phyloP scores from a whole-genome alignment of 2,797 vertebrate genomes.

The Sciurus carolinensis region DNA sequence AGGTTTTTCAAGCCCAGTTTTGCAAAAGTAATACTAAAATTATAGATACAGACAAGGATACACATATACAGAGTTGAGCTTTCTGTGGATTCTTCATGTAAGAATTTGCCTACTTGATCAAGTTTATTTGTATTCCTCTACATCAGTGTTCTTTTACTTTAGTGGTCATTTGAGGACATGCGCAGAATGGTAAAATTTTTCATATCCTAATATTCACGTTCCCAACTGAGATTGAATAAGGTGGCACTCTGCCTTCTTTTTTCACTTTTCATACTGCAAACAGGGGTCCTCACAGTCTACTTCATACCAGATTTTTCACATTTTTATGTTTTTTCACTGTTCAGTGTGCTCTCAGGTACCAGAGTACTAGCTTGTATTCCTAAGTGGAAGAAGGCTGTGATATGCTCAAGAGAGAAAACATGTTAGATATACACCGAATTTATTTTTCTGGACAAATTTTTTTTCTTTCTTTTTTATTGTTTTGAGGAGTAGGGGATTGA shows the following conservation, averaged over 20 bases:
- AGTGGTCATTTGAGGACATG: not conserved
- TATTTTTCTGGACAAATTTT: not conserved
- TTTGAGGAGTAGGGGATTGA: not conserved
- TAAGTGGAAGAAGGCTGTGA: constrained; percentile 1
- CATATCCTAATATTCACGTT: not conserved
- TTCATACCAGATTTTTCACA: not conserved
- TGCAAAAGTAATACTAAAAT: constrained; percentile 50
- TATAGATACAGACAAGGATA: not conserved
- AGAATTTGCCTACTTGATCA: not conserved
- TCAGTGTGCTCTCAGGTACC: not conserved
- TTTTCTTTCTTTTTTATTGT: not conserved
- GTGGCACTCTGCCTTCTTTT: not conserved
- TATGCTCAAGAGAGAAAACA: not conserved
- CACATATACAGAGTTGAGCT: not conserved
- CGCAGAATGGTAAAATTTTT: not conserved
- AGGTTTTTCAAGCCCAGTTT: constrained; percentile 35
- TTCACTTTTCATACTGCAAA: not conserved
- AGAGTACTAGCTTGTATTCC: not conserved
- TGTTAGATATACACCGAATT: not conserved
- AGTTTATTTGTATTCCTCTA: not conserved
- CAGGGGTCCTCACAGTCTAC: not conserved
- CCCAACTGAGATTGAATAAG: not conserved
- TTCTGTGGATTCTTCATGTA: constrained; percentile 25
- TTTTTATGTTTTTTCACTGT: constrained; percentile 40
- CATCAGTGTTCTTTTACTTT: not conserved